Conservation (phyloP, 2,797 vertebrate species). For the Cryptoblepharus egeriae region DNA sequence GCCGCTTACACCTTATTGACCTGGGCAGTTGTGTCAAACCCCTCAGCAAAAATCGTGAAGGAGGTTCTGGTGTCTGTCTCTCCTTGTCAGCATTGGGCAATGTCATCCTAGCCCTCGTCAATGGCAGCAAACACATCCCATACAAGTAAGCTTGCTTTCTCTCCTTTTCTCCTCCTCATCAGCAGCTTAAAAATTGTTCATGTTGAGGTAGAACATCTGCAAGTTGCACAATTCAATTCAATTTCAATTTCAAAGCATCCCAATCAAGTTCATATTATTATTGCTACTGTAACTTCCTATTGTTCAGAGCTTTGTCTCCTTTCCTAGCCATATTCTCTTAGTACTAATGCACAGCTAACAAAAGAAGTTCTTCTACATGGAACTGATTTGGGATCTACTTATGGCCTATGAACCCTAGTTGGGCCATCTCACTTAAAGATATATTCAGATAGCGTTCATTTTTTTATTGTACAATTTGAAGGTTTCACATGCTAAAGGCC, state of each 20-base stretch:
- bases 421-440: too few species aligned
- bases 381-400: too few species aligned
- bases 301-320: background rate
- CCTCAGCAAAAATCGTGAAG: constrained; percentile 85
- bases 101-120: constrained; percentile 91
- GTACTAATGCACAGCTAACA: background rate
- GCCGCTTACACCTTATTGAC: constrained; percentile 95
- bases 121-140: constrained; percentile 89
- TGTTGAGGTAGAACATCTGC: too few species aligned
- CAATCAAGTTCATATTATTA: background rate
- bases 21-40: constrained; percentile 91
- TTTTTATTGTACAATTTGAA: too few species aligned
- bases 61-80: constrained; percentile 86
- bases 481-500: too few species aligned
- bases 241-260: too few species aligned
- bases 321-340: background rate
- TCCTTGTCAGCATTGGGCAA: constrained; percentile 91
- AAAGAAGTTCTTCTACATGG: too few species aligned
- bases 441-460: too few species aligned
- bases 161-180: background rate
- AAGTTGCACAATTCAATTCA: too few species aligned
- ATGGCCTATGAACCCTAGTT: too few species aligned
- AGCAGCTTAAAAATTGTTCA: background rate
- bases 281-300: background rate
- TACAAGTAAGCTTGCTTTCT: constrained; percentile 86